Evolutionary conservation across 2,797 vertebrate genomes (phyloP).

Genomic region (Mormyrus hasselquistii): DNA sequence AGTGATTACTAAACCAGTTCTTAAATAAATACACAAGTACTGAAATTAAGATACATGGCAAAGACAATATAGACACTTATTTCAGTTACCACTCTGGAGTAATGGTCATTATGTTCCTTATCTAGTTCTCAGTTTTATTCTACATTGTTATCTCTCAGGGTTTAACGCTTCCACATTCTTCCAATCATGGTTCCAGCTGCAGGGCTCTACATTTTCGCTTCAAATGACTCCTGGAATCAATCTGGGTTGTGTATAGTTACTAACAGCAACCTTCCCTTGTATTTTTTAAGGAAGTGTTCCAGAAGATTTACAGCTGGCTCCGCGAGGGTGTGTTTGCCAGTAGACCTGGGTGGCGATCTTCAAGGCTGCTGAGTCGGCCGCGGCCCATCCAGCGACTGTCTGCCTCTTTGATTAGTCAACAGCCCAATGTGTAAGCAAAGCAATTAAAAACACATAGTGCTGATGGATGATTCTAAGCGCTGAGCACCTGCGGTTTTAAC

Average conservation of each 20-base stretch:
- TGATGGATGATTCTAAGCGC: background rate
- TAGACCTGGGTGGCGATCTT: background rate
- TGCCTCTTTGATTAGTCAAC: conserved; percentile 9
- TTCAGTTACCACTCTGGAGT: background rate
- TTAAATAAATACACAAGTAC: background rate
- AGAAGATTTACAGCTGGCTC: background rate
- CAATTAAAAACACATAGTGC: conserved; percentile 21
- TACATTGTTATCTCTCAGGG: background rate
- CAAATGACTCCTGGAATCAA: background rate
- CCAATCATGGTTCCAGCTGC: background rate
- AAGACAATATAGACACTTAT: background rate
- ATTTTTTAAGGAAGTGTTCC: background rate
- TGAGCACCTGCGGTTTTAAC: background rate
- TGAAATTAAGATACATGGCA: background rate
- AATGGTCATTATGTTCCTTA: background rate
- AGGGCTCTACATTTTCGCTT: background rate
- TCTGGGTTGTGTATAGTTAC: background rate
- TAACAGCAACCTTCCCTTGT: background rate
- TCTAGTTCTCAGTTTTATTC: background rate
- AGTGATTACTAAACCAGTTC: no score
- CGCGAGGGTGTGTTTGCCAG: background rate
- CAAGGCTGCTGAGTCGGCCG: background rate
- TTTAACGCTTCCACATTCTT: background rate
- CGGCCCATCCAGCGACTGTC: background rate
- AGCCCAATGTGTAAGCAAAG: background rate